A percentile compares a stretch with the other conserved stretches of the same genome.
Conservation (phyloP, 2,113 vertebrate species). For the Chionodraco myersi region DNA sequence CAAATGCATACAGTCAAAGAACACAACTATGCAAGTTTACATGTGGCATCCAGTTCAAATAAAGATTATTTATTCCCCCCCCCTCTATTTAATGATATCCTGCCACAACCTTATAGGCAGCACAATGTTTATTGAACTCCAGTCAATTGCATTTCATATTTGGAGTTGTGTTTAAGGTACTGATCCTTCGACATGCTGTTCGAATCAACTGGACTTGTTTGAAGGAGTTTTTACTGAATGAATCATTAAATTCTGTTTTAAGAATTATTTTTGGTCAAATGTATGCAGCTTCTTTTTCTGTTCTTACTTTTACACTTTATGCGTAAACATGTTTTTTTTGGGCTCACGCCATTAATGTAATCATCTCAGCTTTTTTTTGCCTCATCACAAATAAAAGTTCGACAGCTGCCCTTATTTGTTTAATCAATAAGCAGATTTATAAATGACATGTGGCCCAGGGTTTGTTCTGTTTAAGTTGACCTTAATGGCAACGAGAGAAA, state of each 20-base stretch:
- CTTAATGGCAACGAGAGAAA: constrained; percentile 18
- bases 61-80: constrained; percentile 23
- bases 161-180: constrained; percentile 30
- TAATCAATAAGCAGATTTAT: constrained; percentile 14
- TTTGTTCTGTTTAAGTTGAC: constrained; percentile 18
- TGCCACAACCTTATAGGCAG: constrained; percentile 36
- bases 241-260: constrained; percentile 81
- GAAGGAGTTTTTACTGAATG: constrained; percentile 32
- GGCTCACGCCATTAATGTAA: constrained; percentile 27
- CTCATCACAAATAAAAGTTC: constrained; percentile 32
- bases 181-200: constrained; percentile 33
- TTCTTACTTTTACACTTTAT: constrained; percentile 17
- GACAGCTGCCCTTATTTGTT: constrained; percentile 39
- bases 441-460: constrained; percentile 21
- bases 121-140: constrained; percentile 19
- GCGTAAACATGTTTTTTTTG: constrained; percentile 28
- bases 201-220: constrained; percentile 57
- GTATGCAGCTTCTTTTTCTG: constrained; percentile 37
- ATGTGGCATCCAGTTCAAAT: constrained; percentile 56
- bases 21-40: constrained; percentile 77
- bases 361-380: constrained; percentile 43
- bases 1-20: constrained; percentile 50
- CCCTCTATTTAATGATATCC: constrained; percentile 6
- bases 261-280: constrained; percentile 76
- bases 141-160: constrained; percentile 20